Base-by-base conservation (phyloP, 2,888 invertebrate genomes). In the Scelioninae gen. 1 region DNA sequence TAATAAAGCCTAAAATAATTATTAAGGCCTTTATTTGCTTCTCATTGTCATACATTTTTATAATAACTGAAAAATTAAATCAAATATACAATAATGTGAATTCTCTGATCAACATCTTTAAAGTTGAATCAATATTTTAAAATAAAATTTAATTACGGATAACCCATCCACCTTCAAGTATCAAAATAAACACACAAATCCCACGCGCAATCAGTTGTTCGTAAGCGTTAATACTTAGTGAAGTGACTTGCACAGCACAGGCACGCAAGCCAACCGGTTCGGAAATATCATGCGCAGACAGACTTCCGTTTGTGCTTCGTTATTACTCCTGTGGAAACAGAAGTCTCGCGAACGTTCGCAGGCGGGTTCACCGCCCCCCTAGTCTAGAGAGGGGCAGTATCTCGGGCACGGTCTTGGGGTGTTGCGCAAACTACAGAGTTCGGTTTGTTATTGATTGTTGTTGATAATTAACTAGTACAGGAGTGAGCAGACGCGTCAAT, bases 401-500 rank as follows among this genome's bases (percentile, higher is more conserved):
- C 53, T 79, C 55, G 55, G 55, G 23, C 40, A 40, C 5, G 71
- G 78, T 83, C 76, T 81, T 81, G 66, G 80, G 81, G 82, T 83
- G 71, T 77, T 75, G 71, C 80, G 74, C 72, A 78, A 71, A 62
- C 75, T 65, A 75, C 69, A 65, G 66, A 81, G 79, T 74, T 78
- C 53, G 74, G 62, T 84, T 85, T 86, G 88, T 89, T 91, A 91
- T 91, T 89, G 91, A 91, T 91, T 91, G 91, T 92, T 90, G 91
- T 89, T 89, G 91, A 90, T 91, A 91, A 92, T 92, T 91, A 91
- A 90, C 90, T 87, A 87, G 88, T 88, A 89, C 78, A 74, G 68
- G 66, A 68, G 74, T 62, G 68, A 90, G 90, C 88, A 90, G 90
- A 90, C 89, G 90, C 88, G 91, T 91, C 91, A 91, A 91, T 92